A percentile compares a stretch with the other conserved stretches of the same genome.
Conservation (phyloP, 2,888 invertebrate genomes). For the Drosophila infuscata region DNA sequence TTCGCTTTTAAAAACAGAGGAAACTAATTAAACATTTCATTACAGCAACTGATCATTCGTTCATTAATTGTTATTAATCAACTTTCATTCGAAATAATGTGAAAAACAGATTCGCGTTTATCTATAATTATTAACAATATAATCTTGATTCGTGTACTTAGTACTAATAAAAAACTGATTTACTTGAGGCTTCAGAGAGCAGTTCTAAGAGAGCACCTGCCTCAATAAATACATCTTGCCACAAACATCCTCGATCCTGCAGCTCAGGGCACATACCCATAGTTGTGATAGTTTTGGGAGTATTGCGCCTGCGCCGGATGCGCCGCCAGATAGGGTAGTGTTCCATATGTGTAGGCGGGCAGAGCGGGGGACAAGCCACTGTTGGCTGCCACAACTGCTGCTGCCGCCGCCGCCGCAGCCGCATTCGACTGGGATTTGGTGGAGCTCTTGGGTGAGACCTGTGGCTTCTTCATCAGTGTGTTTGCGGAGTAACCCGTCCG, state of each 20-base stretch:
- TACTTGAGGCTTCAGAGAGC: constrained; percentile 8
- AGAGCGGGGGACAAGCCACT: constrained; percentile 64
- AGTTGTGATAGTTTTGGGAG: constrained; percentile 82
- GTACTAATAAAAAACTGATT: constrained; percentile 34
- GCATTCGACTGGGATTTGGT: constrained; percentile 57
- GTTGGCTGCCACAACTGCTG: constrained; percentile 14
- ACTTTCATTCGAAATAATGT: constrained; percentile 33
- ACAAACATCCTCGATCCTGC: too few relatives aligned
- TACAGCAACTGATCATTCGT: neutral
- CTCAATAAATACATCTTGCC: neutral
- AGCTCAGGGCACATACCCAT: constrained; percentile 80
- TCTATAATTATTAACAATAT: neutral
- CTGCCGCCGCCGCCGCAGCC: constrained; percentile 3
- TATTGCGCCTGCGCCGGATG: constrained; percentile 78
- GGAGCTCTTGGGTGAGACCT: constrained; percentile 67
- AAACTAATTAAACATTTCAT: constrained; percentile 1
- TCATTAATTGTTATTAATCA: constrained; percentile 13
- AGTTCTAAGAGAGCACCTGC: constrained; percentile 13
- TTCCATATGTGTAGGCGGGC: constrained; percentile 82
- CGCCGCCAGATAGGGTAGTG: constrained; percentile 75
- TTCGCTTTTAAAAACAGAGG: neutral
- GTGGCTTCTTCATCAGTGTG: constrained; percentile 59
- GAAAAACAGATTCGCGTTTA: neutral
- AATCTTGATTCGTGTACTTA: neutral
- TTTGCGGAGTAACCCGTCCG: constrained; percentile 56